A percentile compares a stretch with the other conserved stretches of the same genome.
Evolutionary conservation across 2,888 invertebrate genomes (phyloP).

Genomic region (Ommatoiulus sabulosus): DNA sequence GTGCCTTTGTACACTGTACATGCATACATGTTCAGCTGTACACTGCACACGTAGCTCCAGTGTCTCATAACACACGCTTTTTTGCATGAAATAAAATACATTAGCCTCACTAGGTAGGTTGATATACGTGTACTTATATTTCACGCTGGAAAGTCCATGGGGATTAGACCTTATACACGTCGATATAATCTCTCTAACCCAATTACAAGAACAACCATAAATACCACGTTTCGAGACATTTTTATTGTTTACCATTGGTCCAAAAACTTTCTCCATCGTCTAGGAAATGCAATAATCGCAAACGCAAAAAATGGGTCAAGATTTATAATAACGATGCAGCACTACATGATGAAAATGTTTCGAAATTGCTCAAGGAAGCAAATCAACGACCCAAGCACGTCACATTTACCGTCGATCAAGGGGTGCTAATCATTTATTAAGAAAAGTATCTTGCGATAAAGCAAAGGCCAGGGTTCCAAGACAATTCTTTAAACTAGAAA

Average conservation of each 20-base stretch:
- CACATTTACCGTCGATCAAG: no score
- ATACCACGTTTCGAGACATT: constrained; percentile 1
- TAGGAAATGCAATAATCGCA: background rate
- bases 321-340: background rate
- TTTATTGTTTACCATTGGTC: background rate
- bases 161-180: background rate
- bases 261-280: background rate
- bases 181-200: background rate
- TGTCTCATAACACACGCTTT: background rate
- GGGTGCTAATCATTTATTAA: no score
- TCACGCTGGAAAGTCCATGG: background rate
- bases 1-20: background rate
- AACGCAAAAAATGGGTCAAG: constrained; percentile 18
- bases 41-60: no score
- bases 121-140: background rate
- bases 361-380: background rate
- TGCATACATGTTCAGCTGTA: background rate
- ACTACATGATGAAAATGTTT: background rate
- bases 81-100: background rate
- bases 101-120: background rate
- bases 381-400: background rate
- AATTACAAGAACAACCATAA: background rate
- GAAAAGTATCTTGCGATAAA: no score
- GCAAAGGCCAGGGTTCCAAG: no score
- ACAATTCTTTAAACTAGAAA: no score